A percentile compares a stretch with the other conserved stretches of the same genome.
These are phyloP conservation scores for Neosilurus hyrtlii DNA, from an alignment of 2,797 vertebrate genomes.

Conservation along the genomic window DNA sequence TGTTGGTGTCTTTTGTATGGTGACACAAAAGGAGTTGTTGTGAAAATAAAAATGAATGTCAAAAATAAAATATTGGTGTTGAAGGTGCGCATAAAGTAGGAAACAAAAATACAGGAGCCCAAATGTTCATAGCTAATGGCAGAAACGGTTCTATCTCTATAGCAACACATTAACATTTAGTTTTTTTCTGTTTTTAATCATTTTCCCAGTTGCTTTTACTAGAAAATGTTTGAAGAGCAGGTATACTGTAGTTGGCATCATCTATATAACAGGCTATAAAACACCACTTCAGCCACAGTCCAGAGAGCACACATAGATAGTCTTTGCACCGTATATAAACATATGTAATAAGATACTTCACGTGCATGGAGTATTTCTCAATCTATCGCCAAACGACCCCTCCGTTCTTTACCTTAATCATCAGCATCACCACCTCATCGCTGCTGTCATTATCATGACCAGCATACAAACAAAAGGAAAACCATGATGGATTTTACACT, in stretches of 20 bases:
- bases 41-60: conserved; percentile 16
- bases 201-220: conserved; percentile 69
- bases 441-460: conserved; percentile 42
- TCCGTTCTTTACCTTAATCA: conserved; percentile 57
- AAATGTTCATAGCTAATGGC: conserved; percentile 81
- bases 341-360: conserved; percentile 99
- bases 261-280: conserved; percentile 97
- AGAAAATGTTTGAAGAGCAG: conserved; percentile 82
- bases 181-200: conserved; percentile 62
- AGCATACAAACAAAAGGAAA: conserved; percentile 62
- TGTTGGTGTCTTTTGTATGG: conserved; percentile 38
- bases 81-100: conserved; percentile 62
- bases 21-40: conserved; percentile 24
- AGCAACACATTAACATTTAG: conserved; percentile 52
- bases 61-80: conserved; percentile 49
- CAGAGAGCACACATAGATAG: conserved; percentile 88
- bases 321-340: conserved; percentile 93
- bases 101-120: conserved; percentile 56
- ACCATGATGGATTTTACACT: conserved; percentile 82
- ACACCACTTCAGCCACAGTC: conserved; percentile 71
- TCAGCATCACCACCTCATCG: conserved; percentile 49
- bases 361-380: conserved; percentile 93
- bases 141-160: conserved; percentile 84
- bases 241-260: conserved; percentile 87
- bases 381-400: conserved; percentile 64